Conservation (phyloP, 2,113 vertebrate genomes). For the Forbesichthys papilliferus region DNA sequence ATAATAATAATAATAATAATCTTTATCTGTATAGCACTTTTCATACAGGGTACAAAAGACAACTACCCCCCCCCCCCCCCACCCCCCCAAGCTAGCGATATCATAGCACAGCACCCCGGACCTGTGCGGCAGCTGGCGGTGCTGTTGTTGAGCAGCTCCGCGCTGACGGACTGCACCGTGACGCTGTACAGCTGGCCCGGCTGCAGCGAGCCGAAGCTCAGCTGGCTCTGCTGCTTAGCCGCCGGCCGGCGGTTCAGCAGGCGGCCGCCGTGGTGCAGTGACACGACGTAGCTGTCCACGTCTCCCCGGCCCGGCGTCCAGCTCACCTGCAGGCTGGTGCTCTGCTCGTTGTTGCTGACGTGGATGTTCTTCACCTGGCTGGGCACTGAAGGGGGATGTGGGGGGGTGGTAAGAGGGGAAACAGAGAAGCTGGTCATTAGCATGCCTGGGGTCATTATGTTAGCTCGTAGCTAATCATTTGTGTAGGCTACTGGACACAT, state of each 20-base stretch:
- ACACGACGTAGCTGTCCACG: conserved; percentile 86
- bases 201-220: conserved; percentile 82
- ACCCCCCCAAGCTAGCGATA: not conserved
- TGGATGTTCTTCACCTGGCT: conserved; percentile 92
- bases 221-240: conserved; percentile 82
- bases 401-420: not conserved
- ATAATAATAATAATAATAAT: too few relatives aligned
- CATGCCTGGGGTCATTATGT: too few relatives aligned
- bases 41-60: too few relatives aligned
- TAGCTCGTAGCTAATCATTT: too few relatives aligned
- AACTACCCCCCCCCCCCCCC: not conserved
- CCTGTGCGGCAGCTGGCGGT: conserved; percentile 82
- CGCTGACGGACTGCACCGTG: conserved; percentile 83
- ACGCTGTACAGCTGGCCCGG: conserved; percentile 86
- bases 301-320: conserved; percentile 91
- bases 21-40: too few relatives aligned
- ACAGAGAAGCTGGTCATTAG: not conserved
- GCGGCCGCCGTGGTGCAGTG: conserved; percentile 71
- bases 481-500: too few relatives aligned
- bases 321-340: conserved; percentile 84
- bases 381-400: conserved; percentile 79
- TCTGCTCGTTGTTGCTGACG: conserved; percentile 82
- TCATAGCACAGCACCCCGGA: conserved; percentile 49
- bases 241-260: conserved; percentile 75
- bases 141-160: conserved; percentile 83